Evolutionary conservation across 2,797 vertebrate species (phyloP), one percentile per base, ranked within the genome.

Genomic region (Smutsia temminckii): DNA sequence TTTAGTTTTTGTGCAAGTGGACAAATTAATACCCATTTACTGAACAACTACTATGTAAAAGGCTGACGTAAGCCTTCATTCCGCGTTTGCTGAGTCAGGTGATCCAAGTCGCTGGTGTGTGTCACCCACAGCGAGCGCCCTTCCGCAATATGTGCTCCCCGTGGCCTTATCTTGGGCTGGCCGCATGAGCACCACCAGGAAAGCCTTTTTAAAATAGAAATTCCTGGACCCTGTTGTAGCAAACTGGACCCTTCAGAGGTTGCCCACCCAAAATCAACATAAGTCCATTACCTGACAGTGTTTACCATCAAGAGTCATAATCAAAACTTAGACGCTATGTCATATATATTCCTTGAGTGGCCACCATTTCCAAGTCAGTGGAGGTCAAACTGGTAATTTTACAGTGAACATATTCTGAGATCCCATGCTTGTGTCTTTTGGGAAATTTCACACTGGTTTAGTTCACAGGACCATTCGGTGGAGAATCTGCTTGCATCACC

Each of bases 61-160:
- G 37, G 51, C 68, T 9, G 59, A 46, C 5, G 3, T 2, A 61
- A 51, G 23, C 14, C 14, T 8, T 6, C 23, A 6, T 17, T 53
- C 37, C 42, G 0, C 29, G 2, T 86, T 86, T 86, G 89, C 18
- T 40, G 6, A 84, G 53, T 57, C 17, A 49, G 7, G n/a, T 34
- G 14, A 11, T 10, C 20, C 25, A 5, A 0, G 2, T 32, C 32
- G 0, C 0, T 2, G 63, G 17, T 49, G 40, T 9, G 13, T 49
- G 40, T 9, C 4, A 21, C 10, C 46, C 46, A 46, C 46, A 46
- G 46, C 11, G 46, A 46, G 11, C 46, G 46, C 46, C 46, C 46
- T 46, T 46, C 46, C 46, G 10, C 46, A 46, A 46, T 46, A 46
- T 46, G 46, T 46, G 8, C n/a, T 42, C 23, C 0, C 72, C 2